These are phyloP conservation scores for Amazona vittata DNA, from an alignment of 2,113 vertebrate species.

Conservation along the genomic window DNA sequence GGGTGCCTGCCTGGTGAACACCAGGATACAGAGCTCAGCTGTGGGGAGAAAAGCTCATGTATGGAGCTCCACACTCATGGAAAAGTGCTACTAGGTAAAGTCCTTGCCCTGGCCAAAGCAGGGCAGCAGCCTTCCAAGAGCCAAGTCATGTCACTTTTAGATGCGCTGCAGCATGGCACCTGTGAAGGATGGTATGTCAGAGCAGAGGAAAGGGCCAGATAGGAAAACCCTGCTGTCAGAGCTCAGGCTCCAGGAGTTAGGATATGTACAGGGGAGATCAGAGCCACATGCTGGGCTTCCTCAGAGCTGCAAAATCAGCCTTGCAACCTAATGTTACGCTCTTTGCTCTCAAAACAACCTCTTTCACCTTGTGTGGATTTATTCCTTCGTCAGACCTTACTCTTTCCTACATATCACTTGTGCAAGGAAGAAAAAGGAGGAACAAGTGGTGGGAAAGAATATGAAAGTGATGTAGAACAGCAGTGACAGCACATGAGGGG, in stretches of 20 bases:
- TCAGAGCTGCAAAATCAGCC: background rate
- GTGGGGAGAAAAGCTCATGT: no score
- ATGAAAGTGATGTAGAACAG: fast-evolving
- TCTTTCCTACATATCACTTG: background rate
- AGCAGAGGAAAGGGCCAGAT: background rate
- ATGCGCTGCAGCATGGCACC: fast-evolving
- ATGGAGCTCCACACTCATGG: background rate
- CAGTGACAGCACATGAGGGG: fast-evolving
- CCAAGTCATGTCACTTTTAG: background rate
- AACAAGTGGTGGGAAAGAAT: background rate
- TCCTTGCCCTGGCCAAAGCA: background rate
- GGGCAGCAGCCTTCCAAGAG: background rate
- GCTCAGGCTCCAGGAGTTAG: background rate
- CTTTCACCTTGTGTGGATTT: background rate
- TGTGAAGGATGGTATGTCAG: background rate
- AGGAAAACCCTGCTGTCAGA: background rate
- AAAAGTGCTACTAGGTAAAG: background rate
- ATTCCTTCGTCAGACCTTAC: background rate
- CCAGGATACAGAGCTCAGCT: background rate
- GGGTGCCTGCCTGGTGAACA: background rate
- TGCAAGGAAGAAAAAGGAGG: background rate
- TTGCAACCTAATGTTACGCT: background rate
- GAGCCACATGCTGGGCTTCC: background rate
- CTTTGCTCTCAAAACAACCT: background rate
- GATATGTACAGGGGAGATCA: background rate